Evolutionary conservation across 2,797 vertebrate species (phyloP), one percentile per base, ranked within the genome.

Genomic region (Sebastes jordani): DNA sequence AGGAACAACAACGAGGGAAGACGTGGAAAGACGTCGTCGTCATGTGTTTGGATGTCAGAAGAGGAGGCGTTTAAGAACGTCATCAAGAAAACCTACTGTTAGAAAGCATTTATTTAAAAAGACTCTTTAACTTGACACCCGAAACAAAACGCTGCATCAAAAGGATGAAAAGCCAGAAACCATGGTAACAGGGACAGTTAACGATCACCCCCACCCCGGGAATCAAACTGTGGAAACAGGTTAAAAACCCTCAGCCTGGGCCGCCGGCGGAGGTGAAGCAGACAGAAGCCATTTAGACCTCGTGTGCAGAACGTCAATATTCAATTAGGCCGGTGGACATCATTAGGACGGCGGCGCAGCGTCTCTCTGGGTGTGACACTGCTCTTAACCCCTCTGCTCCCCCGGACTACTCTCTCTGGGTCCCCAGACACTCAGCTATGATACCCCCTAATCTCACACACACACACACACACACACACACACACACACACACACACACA

Each of bases 291-390:
- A 87, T 95, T 94, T 93, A 93, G 92, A 82, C 92, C 79, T 73
- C 11, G 11, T 76, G 76, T 87, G 84, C 90, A 92, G 61, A 88
- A 93, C 90, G 93, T 93, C 95, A 93, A 95, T 95, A 95, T 95
- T 95, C 94, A 95, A 95, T 96, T 93, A 94, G 91, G 86, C 89
- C 78, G 72, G 75, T 90, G 90, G 93, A 93, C 90, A 91, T 94
- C 91, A 92, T 94, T 92, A 94, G 91, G 68, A 83, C 61, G 67
- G 71, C 60, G 42, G 80, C 58, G 59, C 72, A 3, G 74, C 64
- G 74, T 90, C 90, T 90, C 92, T 76, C 65, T 52, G 77, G 89
- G 89, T 72, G 38, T 86, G 89, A 92, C 90, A 78, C 81, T 23
- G 29, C 88, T 91, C 84, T 92, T 92, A 92, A 92, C 91, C 90